phyloP scores from a whole-genome alignment of 2,113 vertebrate genomes.

The Psephotus haematonotus region DNA sequence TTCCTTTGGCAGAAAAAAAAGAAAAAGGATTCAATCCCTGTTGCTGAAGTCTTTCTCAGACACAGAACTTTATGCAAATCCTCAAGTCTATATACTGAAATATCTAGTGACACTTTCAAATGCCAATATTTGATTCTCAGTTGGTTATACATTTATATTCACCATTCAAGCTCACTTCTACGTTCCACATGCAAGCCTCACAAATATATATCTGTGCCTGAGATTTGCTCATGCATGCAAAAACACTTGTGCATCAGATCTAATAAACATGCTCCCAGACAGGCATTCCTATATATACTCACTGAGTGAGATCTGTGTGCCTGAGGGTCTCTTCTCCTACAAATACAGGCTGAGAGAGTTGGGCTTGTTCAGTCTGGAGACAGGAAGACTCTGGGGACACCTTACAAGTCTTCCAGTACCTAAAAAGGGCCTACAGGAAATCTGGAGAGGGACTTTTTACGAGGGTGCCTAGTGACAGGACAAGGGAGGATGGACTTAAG shows the following conservation, averaged over 20 bases:
- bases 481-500: neutral
- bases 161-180: neutral
- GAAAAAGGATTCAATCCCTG: neutral
- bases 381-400: neutral
- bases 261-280: neutral
- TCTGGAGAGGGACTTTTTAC: neutral
- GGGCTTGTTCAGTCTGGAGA: neutral
- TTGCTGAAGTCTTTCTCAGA: neutral
- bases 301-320: neutral
- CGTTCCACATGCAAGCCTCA: neutral
- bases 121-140: neutral
- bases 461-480: neutral
- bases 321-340: neutral
- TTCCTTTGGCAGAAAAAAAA: neutral
- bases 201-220: neutral
- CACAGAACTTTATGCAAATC: neutral
- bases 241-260: neutral
- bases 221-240: neutral
- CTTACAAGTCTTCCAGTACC: neutral
- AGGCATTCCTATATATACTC: neutral
- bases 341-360: neutral
- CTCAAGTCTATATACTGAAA: neutral
- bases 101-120: neutral
- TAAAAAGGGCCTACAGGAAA: neutral
- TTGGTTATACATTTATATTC: neutral